These are phyloP conservation scores for Campoletis sonorensis DNA, from an alignment of 1,140 invertebrate species.

Conservation along the genomic window DNA sequence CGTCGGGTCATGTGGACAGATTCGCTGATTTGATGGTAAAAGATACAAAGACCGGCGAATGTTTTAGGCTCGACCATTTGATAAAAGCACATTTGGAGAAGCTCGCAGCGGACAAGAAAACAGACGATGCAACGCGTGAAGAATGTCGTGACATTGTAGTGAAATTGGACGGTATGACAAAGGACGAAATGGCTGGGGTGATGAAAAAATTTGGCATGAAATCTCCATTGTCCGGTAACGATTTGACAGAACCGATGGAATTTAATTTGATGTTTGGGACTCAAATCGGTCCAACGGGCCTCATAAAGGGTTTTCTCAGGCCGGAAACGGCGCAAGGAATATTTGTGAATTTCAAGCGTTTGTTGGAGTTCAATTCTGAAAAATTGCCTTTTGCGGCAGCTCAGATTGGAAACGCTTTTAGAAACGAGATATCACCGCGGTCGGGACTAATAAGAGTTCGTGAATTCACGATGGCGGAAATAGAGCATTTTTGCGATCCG, in stretches of 20 bases:
- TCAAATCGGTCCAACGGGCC: conserved; percentile 96
- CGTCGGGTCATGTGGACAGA: conserved; percentile 98
- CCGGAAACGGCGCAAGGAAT: conserved; percentile 99
- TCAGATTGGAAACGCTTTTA: conserved; percentile 98
- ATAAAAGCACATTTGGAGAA: conserved; percentile 98
- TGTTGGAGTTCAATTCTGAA: conserved; percentile 98
- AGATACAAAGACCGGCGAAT: conserved; percentile 96
- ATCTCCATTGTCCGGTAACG: conserved; percentile 95
- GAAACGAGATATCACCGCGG: conserved; percentile 99
- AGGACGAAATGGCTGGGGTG: conserved; percentile 91
- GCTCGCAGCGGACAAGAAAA: conserved; percentile 90
- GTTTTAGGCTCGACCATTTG: conserved; percentile 98
- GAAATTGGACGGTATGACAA: conserved; percentile 91
- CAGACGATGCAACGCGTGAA: conserved; percentile 81
- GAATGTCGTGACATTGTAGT: conserved; percentile 90
- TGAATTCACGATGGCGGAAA: conserved; percentile 99
- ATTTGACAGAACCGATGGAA: conserved; percentile 95
- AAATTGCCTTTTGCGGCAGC: conserved; percentile 98
- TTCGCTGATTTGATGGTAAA: conserved; percentile 99
- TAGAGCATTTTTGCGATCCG: conserved; percentile 99
- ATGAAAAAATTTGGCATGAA: conserved; percentile 95
- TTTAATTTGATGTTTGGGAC: conserved; percentile 99
- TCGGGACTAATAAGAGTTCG: conserved; percentile 96
- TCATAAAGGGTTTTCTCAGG: conserved; percentile 94
- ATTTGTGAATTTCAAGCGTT: conserved; percentile 98